These are phyloP conservation scores for Sorex fumeus DNA, from an alignment of 2,113 vertebrate species.

Conservation along the genomic window DNA sequence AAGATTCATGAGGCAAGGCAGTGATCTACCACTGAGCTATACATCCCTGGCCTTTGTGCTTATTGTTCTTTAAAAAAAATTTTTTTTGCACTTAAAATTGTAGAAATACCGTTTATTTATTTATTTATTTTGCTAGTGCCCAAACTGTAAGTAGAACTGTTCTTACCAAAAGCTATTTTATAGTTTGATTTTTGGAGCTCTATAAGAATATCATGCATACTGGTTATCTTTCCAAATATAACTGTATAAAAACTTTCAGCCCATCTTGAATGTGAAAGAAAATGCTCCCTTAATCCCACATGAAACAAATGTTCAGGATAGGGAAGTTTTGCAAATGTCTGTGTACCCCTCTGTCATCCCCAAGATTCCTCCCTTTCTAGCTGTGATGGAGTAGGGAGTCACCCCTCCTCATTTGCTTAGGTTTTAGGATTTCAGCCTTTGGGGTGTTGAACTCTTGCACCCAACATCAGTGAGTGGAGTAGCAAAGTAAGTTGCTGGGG, in stretches of 20 bases:
- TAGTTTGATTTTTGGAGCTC: conserved; percentile 39
- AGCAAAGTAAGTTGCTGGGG: no score
- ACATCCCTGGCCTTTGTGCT: neutral
- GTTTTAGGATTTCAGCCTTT: neutral
- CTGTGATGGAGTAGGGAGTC: neutral
- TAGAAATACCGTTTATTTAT: conserved; percentile 35
- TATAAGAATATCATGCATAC: conserved; percentile 40
- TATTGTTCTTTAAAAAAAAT: conserved; percentile 24
- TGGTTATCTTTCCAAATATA: conserved; percentile 9
- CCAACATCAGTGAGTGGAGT: neutral
- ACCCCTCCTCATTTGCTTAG: no score
- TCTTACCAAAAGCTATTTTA: conserved; percentile 41
- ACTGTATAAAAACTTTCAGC: neutral
- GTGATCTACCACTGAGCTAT: no score
- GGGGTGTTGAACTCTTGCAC: neutral
- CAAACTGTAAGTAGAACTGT: conserved; percentile 32
- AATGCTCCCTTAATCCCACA: neutral
- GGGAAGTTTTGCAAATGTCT: neutral
- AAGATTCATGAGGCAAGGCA: no score
- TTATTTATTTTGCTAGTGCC: neutral
- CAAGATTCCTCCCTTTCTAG: neutral
- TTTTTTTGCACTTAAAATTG: conserved; percentile 19
- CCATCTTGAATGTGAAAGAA: neutral
- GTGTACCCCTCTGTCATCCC: accelerated
- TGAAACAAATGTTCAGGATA: neutral